Percentiles rank a stretch among this genome's conserved stretches.
Conservation (phyloP, 1,140 invertebrate species). For the Achroia grisella region DNA sequence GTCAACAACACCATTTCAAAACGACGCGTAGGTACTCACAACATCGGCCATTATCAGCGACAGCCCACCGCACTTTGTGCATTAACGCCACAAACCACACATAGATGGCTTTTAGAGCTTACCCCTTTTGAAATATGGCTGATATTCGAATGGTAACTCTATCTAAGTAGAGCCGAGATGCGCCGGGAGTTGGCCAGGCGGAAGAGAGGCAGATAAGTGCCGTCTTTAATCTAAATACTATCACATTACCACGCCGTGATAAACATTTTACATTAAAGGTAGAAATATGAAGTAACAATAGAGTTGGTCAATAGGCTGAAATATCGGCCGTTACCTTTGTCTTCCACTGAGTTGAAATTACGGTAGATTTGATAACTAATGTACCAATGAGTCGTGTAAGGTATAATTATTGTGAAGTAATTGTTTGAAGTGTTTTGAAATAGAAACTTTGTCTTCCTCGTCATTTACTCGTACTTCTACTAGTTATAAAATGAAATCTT, state of each 20-base stretch:
- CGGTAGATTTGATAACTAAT: no score
- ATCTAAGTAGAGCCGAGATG: conserved; percentile 19
- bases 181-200: conserved; percentile 41
- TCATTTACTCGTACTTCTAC: no score
- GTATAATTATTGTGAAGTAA: no score
- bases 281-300: no score
- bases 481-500: no score
- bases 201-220: conserved; percentile 54
- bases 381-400: no score
- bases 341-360: no score
- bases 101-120: conserved; percentile 20
- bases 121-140: conserved; percentile 26
- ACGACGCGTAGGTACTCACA: conserved; percentile 35
- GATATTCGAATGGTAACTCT: conserved; percentile 25
- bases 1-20: conserved; percentile 32
- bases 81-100: conserved; percentile 27
- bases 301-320: no score
- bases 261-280: no score
- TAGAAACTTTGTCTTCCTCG: no score
- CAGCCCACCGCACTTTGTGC: conserved; percentile 56
- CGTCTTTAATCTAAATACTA: conserved; percentile 59
- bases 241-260: conserved; percentile 24
- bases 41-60: conserved; percentile 45
- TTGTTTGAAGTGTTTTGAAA: no score
- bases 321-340: no score